Conservation (phyloP, 2,797 vertebrate genomes). For the Scolopax bukidnonensis region DNA sequence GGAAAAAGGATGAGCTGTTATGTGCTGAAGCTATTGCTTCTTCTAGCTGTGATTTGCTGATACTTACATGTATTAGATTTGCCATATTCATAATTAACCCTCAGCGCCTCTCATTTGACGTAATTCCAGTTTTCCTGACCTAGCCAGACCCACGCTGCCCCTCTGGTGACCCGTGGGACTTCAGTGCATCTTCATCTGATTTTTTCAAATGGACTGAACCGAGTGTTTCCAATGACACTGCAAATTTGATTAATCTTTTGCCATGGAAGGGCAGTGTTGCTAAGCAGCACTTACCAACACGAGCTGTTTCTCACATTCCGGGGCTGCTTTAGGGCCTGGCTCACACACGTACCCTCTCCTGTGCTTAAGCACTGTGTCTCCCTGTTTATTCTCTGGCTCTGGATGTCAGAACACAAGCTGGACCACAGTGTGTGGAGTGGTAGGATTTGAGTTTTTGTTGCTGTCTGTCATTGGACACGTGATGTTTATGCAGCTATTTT, state of each 20-base stretch:
- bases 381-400: fast-evolving
- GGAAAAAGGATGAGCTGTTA: neutral
- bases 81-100: slow-evolving; percentile 31
- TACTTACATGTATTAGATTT: neutral
- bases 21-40: neutral
- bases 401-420: neutral
- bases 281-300: slow-evolving; percentile 42
- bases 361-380: neutral
- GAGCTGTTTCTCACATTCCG: neutral
- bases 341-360: neutral
- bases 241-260: slow-evolving; percentile 30
- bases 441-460: neutral
- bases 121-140: slow-evolving; percentile 32
- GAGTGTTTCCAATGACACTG: slow-evolving; percentile 38
- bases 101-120: neutral
- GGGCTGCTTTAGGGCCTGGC: slow-evolving; percentile 23
- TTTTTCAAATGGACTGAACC: slow-evolving; percentile 1
- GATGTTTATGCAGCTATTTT: neutral
- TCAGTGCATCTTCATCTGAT: neutral
- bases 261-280: slow-evolving; percentile 65
- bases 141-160: neutral
- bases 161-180: slow-evolving; percentile 29
- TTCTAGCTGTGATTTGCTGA: neutral
- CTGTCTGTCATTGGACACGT: fast-evolving
- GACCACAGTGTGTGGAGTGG: neutral